Evolutionary conservation across 2,797 vertebrate genomes (phyloP).

Genomic region (Lepus townsendii): DNA sequence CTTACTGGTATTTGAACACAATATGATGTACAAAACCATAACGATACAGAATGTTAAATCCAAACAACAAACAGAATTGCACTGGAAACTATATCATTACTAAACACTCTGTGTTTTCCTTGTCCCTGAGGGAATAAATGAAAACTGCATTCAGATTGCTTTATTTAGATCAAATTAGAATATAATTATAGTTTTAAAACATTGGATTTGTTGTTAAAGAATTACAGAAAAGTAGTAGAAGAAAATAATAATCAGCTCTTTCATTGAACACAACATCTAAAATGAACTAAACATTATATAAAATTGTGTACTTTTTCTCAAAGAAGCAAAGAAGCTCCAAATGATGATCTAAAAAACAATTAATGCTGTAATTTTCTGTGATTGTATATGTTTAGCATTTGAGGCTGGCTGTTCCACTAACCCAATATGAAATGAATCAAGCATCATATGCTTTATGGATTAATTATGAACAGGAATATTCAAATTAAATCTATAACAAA

Average conservation of each 20-base stretch:
- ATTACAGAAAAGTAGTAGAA: constrained; percentile 39
- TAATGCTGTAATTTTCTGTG: background rate
- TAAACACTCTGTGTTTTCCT: constrained; percentile 50
- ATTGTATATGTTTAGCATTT: background rate
- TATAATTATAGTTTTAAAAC: constrained; percentile 68
- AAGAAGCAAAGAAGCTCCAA: constrained; percentile 20
- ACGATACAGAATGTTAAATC: background rate
- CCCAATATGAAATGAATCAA: background rate
- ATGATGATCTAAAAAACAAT: constrained; percentile 25
- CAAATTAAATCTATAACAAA: background rate
- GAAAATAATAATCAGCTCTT: constrained; percentile 56
- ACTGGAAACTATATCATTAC: background rate
- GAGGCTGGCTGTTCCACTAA: background rate
- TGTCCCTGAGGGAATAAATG: constrained; percentile 52
- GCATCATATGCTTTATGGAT: background rate
- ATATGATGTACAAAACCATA: background rate
- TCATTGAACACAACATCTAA: constrained; percentile 25
- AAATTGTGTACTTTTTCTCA: constrained; percentile 47
- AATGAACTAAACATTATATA: constrained; percentile 9
- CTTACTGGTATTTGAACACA: constrained; percentile 28
- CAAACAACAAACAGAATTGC: background rate
- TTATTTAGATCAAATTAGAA: constrained; percentile 74
- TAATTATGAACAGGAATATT: background rate
- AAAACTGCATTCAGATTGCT: constrained; percentile 59
- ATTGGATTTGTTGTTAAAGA: constrained; percentile 46